Evolutionary conservation across 2,888 invertebrate species (phyloP), one percentile per base, ranked within the genome.

Genomic region (Drosophila anceps): DNA sequence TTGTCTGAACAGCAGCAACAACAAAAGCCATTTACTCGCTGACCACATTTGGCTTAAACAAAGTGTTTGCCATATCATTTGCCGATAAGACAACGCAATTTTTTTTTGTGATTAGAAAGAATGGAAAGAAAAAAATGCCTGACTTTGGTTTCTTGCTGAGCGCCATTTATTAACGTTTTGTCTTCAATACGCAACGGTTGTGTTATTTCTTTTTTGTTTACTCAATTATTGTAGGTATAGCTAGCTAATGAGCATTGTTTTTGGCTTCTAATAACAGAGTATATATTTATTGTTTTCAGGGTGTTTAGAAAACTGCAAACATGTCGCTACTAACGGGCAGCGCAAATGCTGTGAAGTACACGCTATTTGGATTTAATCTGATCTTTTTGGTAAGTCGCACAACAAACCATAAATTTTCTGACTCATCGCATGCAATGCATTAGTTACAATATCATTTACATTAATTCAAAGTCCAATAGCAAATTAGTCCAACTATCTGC

Each of bases 311-410:
- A 37, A 18, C 6, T 33, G 15, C 65, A 18, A 59, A 50, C 13
- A 93, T 92, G 92, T 90, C 93, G 84, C 75, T 93, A 55, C 79
- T 92, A 82, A 92, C 93, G 83, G 88, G 94, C 92, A 93, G 94
- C 92, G 93, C 94, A 76, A 94, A 94, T 94, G 93, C 95, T 93
- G 92, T 97, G 89, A 96, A 95, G 91, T 96, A 96, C 93, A 94
- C 95, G 50, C 94, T 97, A 83, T 96, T 95, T 88, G 94, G 94
- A 57, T 95, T 96, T 87, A 97, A 96, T 93, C 93, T 95, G 73
- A 89, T 96, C 55, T 96, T 96, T 93, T 94, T 96, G 95, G 97
- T 97, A 93, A 95, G 95, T 94, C 10, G 7, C 5, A 54, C 12
- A 43, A 4, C 7, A 24, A 46, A 6, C 3, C 10, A 39, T 20